Evolutionary conservation across 1,140 invertebrate genomes (phyloP), one percentile per base, ranked within the genome.

Genomic region (Luehdorfia chinensis): DNA sequence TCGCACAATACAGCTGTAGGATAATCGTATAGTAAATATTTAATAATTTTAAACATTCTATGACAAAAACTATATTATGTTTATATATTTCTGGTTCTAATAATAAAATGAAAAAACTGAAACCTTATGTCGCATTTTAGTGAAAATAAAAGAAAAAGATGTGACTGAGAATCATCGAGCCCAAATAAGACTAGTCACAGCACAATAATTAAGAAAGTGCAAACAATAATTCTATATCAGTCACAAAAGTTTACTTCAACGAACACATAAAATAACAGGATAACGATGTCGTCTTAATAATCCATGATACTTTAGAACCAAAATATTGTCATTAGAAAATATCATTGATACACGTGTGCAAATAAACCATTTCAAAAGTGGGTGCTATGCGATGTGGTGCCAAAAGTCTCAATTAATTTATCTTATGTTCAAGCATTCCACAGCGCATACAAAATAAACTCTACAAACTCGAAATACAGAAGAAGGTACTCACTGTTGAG

Each of bases 401-500:
- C 37, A 41, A 41, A 14, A 9, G 11, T 27, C 6, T 41, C 27
- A 41, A 41, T 41, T 41, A 36, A 37, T 23, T 14, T 25, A 27
- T 39, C 21, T 15, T 25, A 39, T 23, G 23, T 2, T 23, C 12
- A 18, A 18, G 9, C 34, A 12, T 8, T 37, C 23, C 19, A 23
- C n/a, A n/a, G n/a, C n/a, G n/a, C n/a, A n/a, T n/a, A n/a, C n/a
- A 13, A 37, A 9, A 37, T 14, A 15, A 33, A 36, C 1, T 21
- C n/a, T 39, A 39, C 4, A n/a, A n/a, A 21, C 19, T 21, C 19
- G 19, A 21, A 21, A 21, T n/a, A 28, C 2, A 6, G 2, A 8
- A n/a, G 2, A 6, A 27, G 7, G 4, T 6, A 81, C 78, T 83
- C 43, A 85, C 81, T 85, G 48, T 85, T 77, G 41, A 85, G 78